Evolutionary conservation across 2,797 vertebrate genomes (phyloP), one percentile per base, ranked within the genome.

Genomic region (Tadarida brasiliensis): DNA sequence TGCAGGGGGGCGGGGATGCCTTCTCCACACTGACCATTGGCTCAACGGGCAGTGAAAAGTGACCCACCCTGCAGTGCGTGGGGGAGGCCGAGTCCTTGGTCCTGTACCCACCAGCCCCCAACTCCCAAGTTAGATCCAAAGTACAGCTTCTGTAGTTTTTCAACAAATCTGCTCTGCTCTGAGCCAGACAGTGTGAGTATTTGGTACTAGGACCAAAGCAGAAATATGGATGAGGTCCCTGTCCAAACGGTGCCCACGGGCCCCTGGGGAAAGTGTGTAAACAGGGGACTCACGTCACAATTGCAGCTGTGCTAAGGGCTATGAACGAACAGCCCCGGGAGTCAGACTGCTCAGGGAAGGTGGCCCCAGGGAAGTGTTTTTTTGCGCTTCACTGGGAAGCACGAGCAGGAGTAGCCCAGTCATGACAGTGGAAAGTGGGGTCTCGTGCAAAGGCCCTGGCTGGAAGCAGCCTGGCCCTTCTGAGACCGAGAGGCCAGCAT

Each of bases 371-470:
- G 11, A 33, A 59, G 47, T 20, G 44, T 39, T 16, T 33, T 28
- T 39, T 24, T 61, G 5, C 8, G 5, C 1, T 9, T 47, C 74
- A 44, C 28, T 26, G 57, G 92, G 76, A 93, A 28, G 39, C 28
- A 22, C 57, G 24, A 56, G 14, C 5, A 67, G 63, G 24, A 47
- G 19, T 14, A 5, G 47, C 6, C 17, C 6, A 19, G 11, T 15
- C 35, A 33, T 33, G 51, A 28, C 1, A 9, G 24, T 7, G 1
- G 59, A 9, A 6, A 80, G 7, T 26, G 14, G 5, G 0, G 11
- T 39, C 63, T 16, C 1, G 1, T 1, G 8, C 4, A 10, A 57
- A 63, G 26, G n/a, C 33, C 49, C 56, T 28, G 56, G 20, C 14
- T 68, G 39, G n/a, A 68, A 47, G 51, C 39, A 35, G 54, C 19